Conservation (phyloP, 1,140 invertebrate species). For the Antheraea mylitta region DNA sequence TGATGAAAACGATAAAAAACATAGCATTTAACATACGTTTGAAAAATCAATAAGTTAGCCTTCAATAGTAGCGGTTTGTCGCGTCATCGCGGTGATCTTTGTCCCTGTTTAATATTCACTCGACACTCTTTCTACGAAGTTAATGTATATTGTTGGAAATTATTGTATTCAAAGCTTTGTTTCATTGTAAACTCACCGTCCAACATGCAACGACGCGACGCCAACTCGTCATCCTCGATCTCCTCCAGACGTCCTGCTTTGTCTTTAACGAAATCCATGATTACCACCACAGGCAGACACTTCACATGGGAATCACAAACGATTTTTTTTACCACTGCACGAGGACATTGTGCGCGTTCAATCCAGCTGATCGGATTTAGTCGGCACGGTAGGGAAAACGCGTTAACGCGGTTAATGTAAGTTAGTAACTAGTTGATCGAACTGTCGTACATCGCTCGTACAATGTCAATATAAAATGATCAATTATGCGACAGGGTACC, state of each 20-base stretch:
- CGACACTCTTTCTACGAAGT: constrained; percentile 11
- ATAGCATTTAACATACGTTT: neutral
- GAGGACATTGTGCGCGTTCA: constrained; percentile 32
- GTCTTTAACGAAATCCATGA: constrained; percentile 63
- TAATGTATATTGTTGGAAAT: constrained; percentile 14
- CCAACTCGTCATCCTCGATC: constrained; percentile 56
- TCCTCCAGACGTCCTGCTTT: constrained; percentile 51
- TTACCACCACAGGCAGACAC: constrained; percentile 23
- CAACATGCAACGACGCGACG: constrained; percentile 65
- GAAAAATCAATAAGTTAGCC: constrained; percentile 36
- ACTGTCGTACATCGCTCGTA: constrained; percentile 55
- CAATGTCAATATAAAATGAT: constrained; percentile 74
- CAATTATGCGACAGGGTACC: constrained; percentile 72
- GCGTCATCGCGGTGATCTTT: constrained; percentile 27
- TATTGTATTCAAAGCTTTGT: neutral
- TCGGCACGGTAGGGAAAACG: constrained; percentile 34
- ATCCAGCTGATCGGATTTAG: constrained; percentile 41
- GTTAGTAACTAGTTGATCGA: constrained; percentile 61
- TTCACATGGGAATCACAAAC: constrained; percentile 35
- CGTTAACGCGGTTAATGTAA: constrained; percentile 48
- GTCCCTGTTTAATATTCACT: constrained; percentile 19
- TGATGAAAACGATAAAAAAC: neutral
- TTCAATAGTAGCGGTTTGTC: constrained; percentile 9
- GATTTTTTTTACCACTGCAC: constrained; percentile 45
- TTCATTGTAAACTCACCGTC: constrained; percentile 50